A percentile compares a stretch with the other conserved stretches of the same genome.
Evolutionary conservation across 2,113 vertebrate species (phyloP).

Genomic region (Myiopsitta monachus): DNA sequence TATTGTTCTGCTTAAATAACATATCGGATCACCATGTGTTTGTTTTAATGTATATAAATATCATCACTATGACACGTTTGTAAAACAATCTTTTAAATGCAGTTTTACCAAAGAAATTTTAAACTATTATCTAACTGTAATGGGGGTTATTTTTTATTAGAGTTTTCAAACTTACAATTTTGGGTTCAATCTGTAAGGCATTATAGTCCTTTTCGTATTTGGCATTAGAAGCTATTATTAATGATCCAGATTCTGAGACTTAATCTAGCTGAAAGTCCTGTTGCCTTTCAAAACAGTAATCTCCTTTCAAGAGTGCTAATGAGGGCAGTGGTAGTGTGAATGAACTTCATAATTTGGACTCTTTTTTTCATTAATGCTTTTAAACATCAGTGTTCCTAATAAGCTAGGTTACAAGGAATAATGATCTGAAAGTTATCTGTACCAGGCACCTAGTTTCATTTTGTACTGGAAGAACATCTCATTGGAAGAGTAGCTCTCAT

Average conservation of each 20-base stretch:
- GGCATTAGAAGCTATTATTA: background rate
- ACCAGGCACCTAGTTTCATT: background rate
- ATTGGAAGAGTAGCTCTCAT: background rate
- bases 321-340: background rate
- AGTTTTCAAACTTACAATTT: background rate
- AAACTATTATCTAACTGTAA: background rate
- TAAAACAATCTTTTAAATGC: background rate
- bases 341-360: background rate
- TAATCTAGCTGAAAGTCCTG: background rate
- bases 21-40: accelerated
- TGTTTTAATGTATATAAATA: background rate
- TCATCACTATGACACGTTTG: background rate
- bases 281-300: background rate
- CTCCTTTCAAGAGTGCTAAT: background rate
- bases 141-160: background rate
- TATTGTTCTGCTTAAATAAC: background rate
- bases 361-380: background rate
- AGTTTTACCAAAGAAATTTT: background rate
- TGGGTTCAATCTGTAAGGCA: background rate
- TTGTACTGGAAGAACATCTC: background rate
- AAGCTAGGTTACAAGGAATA: background rate
- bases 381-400: background rate
- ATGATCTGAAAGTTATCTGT: background rate
- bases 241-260: background rate
- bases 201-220: background rate